These are phyloP conservation scores for Saccostrea cuccullata DNA, from an alignment of 1,140 invertebrate genomes.

Conservation along the genomic window DNA sequence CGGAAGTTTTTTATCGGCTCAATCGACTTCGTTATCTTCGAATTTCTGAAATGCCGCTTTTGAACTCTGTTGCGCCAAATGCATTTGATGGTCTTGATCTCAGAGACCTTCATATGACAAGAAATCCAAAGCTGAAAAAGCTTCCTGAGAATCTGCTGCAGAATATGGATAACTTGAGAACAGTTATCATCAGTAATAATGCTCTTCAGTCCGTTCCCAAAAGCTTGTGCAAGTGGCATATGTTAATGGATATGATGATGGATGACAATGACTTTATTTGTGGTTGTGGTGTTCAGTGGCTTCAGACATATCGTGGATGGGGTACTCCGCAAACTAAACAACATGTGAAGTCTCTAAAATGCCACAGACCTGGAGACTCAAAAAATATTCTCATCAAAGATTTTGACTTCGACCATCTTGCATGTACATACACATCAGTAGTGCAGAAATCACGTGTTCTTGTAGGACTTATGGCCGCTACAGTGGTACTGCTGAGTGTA, in stretches of 20 bases:
- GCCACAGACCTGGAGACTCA: neutral
- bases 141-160: neutral
- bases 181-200: neutral
- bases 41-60: conserved; percentile 20
- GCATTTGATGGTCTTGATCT: neutral
- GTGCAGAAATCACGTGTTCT: neutral
- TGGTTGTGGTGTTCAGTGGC: neutral
- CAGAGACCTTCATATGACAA: neutral
- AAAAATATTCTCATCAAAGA: neutral
- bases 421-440: neutral
- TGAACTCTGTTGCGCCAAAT: neutral
- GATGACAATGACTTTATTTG: neutral
- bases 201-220: neutral
- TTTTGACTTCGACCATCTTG: neutral
- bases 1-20: neutral
- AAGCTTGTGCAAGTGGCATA: conserved; percentile 1
- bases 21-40: neutral
- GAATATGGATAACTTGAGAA: neutral
- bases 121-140: neutral
- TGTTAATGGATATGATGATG: neutral
- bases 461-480: neutral
- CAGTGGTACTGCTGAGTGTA: neutral
- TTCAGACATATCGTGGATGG: conserved; percentile 1
- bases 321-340: neutral
- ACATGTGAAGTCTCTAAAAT: neutral